Percentiles rank a stretch among this genome's conserved stretches.
phyloP scores from a whole-genome alignment of 2,113 vertebrate genomes.

The Cromileptes altivelis region DNA sequence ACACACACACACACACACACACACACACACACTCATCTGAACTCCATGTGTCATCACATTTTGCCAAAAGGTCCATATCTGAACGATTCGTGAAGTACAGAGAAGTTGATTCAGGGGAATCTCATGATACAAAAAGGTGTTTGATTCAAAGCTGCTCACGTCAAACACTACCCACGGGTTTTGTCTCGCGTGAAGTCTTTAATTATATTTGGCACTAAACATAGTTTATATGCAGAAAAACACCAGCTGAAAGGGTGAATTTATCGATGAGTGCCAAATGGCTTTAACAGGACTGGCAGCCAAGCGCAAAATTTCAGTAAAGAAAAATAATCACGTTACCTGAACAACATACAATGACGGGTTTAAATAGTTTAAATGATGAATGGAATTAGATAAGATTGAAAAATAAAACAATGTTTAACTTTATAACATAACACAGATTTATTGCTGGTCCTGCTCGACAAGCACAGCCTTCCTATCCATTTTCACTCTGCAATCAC shows the following conservation, averaged over 20 bases:
- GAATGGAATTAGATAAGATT: conserved; percentile 11
- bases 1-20: not conserved
- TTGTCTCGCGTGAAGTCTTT: not conserved
- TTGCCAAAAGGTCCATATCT: not conserved
- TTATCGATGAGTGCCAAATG: not conserved
- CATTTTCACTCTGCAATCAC: conserved; percentile 27
- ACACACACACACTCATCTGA: not conserved
- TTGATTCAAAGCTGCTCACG: not conserved
- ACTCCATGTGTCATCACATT: conserved; percentile 16
- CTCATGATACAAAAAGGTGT: not conserved
- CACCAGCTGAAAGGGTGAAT: not conserved
- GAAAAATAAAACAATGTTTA: conserved; percentile 5
- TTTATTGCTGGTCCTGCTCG: conserved; percentile 32
- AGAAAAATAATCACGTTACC: conserved; percentile 1
- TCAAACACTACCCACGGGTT: not conserved
- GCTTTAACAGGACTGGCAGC: not conserved
- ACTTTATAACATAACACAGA: conserved; percentile 12
- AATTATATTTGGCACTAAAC: not conserved
- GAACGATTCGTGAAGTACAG: not conserved
- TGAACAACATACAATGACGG: not conserved
- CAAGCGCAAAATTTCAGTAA: not conserved
- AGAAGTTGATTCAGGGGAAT: not conserved
- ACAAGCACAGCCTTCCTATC: conserved; percentile 17
- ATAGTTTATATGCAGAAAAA: not conserved
- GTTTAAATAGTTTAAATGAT: not conserved